Percentiles rank a stretch among this genome's conserved stretches.
These are phyloP conservation scores for Solen grandis DNA, from an alignment of 1,140 invertebrate species.

Conservation along the genomic window DNA sequence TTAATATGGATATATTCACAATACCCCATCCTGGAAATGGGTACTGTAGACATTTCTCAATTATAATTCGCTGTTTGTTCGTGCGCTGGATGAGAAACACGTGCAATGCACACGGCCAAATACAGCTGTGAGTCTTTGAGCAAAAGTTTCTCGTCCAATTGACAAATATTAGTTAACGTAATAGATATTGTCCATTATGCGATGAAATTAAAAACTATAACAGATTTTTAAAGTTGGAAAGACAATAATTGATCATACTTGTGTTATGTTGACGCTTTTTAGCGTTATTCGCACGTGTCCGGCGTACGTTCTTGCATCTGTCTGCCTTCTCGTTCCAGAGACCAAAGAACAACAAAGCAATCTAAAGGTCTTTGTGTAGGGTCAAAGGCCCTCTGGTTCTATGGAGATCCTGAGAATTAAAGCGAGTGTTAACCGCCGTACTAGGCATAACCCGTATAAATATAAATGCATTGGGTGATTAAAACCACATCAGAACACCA, in stretches of 20 bases:
- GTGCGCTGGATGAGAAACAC: slow-evolving; percentile 23
- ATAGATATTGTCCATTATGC: slow-evolving; percentile 17
- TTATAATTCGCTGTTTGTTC: slow-evolving; percentile 39
- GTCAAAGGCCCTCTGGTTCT: no score
- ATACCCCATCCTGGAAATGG: not conserved
- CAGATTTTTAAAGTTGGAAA: slow-evolving; percentile 18
- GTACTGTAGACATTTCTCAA: slow-evolving; percentile 29
- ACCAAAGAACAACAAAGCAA: slow-evolving; percentile 24
- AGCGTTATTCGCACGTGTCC: slow-evolving; percentile 17
- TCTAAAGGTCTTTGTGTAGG: slow-evolving; percentile 9
- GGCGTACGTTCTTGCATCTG: slow-evolving; percentile 39
- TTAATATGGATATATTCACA: slow-evolving; percentile 54
- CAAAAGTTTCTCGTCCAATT: not conserved
- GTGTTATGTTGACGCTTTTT: slow-evolving; percentile 40
- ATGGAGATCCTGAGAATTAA: no score
- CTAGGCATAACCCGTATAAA: no score
- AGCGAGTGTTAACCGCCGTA: no score
- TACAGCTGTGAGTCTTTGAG: slow-evolving; percentile 28
- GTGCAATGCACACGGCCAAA: slow-evolving; percentile 18
- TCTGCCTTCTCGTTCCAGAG: not conserved
- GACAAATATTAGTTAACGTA: slow-evolving; percentile 7
- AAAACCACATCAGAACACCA: no score
- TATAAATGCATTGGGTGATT: no score
- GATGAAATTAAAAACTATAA: slow-evolving; percentile 15
- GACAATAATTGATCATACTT: slow-evolving; percentile 44